These are phyloP conservation scores for Aldabrachelys gigantea DNA, from an alignment of 2,113 vertebrate species.

Conservation along the genomic window DNA sequence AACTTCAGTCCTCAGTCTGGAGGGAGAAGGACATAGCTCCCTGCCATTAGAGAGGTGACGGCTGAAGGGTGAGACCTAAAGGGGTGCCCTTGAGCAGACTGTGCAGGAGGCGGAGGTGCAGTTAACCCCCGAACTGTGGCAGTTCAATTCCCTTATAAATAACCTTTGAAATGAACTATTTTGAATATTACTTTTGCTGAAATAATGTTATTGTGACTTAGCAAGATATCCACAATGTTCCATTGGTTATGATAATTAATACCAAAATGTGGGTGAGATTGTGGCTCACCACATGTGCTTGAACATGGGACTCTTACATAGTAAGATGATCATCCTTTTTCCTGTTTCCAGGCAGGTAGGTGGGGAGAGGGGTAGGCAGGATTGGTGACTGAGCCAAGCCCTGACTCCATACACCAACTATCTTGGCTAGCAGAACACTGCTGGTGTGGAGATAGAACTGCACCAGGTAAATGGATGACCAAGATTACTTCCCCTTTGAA, in stretches of 20 bases:
- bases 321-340: fast-evolving
- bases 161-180: neutral
- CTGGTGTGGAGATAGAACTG: neutral
- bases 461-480: no score
- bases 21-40: no score
- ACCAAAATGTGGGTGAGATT: neutral
- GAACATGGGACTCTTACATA: neutral
- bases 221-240: no score
- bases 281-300: neutral
- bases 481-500: no score
- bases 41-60: no score
- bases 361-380: neutral
- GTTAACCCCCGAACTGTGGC: no score
- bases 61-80: no score
- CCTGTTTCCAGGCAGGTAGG: neutral
- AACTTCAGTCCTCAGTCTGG: no score
- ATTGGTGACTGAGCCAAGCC: neutral
- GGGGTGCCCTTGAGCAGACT: no score
- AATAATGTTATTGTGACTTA: neutral
- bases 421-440: neutral
- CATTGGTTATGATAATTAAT: neutral
- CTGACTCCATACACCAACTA: fast-evolving
- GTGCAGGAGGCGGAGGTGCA: no score
- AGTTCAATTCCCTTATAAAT: neutral
- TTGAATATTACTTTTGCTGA: neutral